Evolutionary conservation across 2,113 vertebrate species (phyloP), one percentile per base, ranked within the genome.

Genomic region (Perca schrenkii): DNA sequence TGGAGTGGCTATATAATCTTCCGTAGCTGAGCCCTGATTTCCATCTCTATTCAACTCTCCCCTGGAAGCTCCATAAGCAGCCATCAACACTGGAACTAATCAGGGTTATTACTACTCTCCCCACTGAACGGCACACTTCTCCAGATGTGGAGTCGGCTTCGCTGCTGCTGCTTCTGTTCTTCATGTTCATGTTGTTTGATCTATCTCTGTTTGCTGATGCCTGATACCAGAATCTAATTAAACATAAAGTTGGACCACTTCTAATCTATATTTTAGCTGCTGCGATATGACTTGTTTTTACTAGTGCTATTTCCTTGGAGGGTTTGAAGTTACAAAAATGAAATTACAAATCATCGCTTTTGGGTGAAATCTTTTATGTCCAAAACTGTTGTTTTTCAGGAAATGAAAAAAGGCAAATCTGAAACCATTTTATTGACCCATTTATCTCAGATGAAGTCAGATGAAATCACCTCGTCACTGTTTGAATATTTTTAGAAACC

Each of bases 1-100:
- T 94, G 84, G 86, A 94, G 93, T 88, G 88, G 84, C 79, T 74
- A 79, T 90, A 94, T 95, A 94, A 94, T 95, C 92, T 93, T 85
- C 86, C 72, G 76, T 91, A 83, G 91, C 93, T 91, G 88, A 88
- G 90, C 82, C 79, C 85, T 90, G 90, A 94, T 95, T 94, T 94
- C 87, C 83, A 89, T 93, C 86, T 91, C 85, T 77, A 81, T 91
- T 90, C 89, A 91, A 22, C 88, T 87, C 84, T 82, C 90, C 83
- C 81, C 90, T 89, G 89, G 89, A 88, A 92, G 81, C 89, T 88
- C 77, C 60, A 77, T 70, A 56, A 86, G 83, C 70, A 77, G 86
- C 90, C 76, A 84, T 88, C 90, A 87, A 76, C 89, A 85, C 74
- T 89, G 77, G 88, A 92, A 91, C 89, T 90, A 93, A 93, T 93